These are phyloP conservation scores for Stegana nigrithorax DNA, from an alignment of 2,888 invertebrate species.

Conservation along the genomic window DNA sequence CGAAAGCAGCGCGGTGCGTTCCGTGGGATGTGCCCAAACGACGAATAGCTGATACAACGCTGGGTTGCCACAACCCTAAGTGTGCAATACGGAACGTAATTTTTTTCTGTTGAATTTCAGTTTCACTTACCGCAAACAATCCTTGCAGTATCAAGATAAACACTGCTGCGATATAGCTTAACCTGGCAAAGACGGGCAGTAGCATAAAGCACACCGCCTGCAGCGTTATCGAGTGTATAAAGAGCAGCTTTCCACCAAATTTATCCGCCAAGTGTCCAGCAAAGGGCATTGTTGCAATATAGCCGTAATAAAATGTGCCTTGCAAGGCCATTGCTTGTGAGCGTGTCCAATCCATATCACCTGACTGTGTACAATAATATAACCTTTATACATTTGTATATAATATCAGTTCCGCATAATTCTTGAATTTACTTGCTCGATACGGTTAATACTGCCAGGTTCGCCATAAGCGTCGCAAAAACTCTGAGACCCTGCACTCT, in stretches of 20 bases:
- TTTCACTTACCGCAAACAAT: constrained; percentile 67
- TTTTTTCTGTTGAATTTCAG: neutral
- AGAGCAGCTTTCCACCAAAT: constrained; percentile 67
- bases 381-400: neutral
- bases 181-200: constrained; percentile 68
- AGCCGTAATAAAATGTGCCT: constrained; percentile 72
- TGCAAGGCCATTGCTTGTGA: constrained; percentile 70
- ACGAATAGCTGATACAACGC: constrained; percentile 65
- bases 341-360: constrained; percentile 72
- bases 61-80: constrained; percentile 65
- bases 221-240: constrained; percentile 60
- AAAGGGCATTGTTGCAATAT: constrained; percentile 64
- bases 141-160: constrained; percentile 69
- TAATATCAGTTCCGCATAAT: neutral
- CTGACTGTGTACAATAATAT: constrained; percentile 40
- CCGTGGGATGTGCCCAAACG: constrained; percentile 67
- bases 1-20: constrained; percentile 66
- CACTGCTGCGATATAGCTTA: constrained; percentile 64
- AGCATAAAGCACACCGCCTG: constrained; percentile 68
- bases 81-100: neutral
- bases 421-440: constrained; percentile 28
- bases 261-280: constrained; percentile 68
- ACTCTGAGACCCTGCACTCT: neutral
- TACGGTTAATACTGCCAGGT: neutral
- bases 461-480: too few relatives aligned